phyloP scores from a whole-genome alignment of 2,888 invertebrate species.

The Nomada lathburiana region DNA sequence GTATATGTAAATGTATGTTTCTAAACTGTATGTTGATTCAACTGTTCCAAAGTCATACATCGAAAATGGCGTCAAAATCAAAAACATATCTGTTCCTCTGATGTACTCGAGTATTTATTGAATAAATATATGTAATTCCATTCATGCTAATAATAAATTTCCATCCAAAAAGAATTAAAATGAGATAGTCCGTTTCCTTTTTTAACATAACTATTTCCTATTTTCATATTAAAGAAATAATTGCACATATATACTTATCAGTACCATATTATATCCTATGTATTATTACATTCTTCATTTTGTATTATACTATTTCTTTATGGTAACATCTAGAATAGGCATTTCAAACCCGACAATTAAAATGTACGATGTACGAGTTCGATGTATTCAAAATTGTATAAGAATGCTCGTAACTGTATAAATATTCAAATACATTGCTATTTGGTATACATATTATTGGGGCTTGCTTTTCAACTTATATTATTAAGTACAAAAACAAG shows the following conservation, averaged over 20 bases:
- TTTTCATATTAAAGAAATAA: slow-evolving; percentile 3
- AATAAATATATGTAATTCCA: not conserved
- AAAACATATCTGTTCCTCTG: not conserved
- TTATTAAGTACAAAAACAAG: not conserved
- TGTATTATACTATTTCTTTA: slow-evolving; percentile 9
- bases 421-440: slow-evolving; percentile 21
- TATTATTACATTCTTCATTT: slow-evolving; percentile 6
- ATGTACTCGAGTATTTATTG: not conserved
- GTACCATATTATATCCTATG: not conserved
- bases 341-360: slow-evolving; percentile 15
- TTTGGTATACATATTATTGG: slow-evolving; percentile 1
- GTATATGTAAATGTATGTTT: not conserved
- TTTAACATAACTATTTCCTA: not conserved
- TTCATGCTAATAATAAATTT: not conserved
- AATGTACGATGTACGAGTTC: slow-evolving; percentile 14
- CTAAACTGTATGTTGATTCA: not conserved
- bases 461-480: slow-evolving; percentile 3
- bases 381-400: slow-evolving; percentile 15
- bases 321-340: slow-evolving; percentile 13
- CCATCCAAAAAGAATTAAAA: not conserved
- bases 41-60: not conserved
- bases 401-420: slow-evolving; percentile 11
- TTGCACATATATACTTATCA: slow-evolving; percentile 7
- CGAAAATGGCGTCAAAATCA: not conserved
- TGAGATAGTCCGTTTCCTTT: not conserved